Percentiles rank a stretch among this genome's conserved stretches.
Evolutionary conservation across 2,888 invertebrate species (phyloP).

Genomic region (Arrhopalites spinosus): DNA sequence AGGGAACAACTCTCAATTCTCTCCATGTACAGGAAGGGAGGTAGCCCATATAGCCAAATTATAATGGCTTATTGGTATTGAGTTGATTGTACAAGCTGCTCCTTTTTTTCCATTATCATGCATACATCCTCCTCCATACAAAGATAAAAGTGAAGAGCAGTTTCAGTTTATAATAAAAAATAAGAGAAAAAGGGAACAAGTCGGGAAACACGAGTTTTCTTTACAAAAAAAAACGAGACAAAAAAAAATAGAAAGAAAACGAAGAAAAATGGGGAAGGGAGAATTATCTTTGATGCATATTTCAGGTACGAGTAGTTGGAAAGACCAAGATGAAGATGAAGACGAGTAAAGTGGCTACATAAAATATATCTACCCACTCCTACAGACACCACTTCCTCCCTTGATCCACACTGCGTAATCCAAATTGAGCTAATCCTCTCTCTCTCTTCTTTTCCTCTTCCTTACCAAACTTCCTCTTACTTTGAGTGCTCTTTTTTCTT

Average conservation of each 20-base stretch:
- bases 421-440: not conserved
- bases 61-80: no score
- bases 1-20: no score
- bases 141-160: no score
- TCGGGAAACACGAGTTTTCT: not conserved
- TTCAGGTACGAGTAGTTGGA: conserved; percentile 1
- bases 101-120: no score
- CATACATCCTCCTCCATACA: no score
- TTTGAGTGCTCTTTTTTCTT: no score
- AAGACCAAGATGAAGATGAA: not conserved
- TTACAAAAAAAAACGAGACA: not conserved
- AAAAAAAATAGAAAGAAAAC: not conserved
- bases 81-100: no score
- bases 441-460: not conserved
- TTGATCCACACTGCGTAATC: not conserved
- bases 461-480: no score
- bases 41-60: no score
- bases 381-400: not conserved
- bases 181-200: not conserved
- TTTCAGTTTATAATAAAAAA: no score
- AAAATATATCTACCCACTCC: not conserved
- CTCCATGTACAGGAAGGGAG: no score
- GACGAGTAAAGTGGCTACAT: conserved; percentile 2
- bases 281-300: conserved; percentile 13
- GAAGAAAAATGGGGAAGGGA: conserved; percentile 7